Evolutionary conservation across 23 tunicate species (phyloP).

Genomic region (Trididemnum miniatum): DNA sequence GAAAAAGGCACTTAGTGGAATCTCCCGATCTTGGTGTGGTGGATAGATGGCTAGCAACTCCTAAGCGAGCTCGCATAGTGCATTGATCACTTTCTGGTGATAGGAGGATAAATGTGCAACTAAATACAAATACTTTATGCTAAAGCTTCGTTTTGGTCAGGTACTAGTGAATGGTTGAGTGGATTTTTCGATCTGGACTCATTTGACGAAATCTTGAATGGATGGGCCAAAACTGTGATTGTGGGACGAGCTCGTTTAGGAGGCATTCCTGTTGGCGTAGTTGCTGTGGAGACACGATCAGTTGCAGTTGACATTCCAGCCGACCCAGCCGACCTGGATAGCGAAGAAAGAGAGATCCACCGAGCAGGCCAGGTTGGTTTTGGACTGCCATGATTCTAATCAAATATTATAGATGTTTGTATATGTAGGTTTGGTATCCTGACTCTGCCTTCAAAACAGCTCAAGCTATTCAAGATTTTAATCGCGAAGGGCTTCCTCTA

Average conservation of each 20-base stretch:
- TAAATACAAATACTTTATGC: too few species aligned
- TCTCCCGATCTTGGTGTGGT: too few species aligned
- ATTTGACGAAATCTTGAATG: slow-evolving; percentile 85
- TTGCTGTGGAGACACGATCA: slow-evolving; percentile 96
- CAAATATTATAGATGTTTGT: not conserved
- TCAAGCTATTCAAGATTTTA: slow-evolving; percentile 95
- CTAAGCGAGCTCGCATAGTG: too few species aligned
- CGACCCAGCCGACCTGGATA: slow-evolving; percentile 96
- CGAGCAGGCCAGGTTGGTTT: slow-evolving; percentile 99
- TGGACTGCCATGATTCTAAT: not conserved
- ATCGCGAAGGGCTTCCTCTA: slow-evolving; percentile 95
- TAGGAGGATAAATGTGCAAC: too few species aligned
- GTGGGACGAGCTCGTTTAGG: slow-evolving; percentile 97
- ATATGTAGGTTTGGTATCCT: slow-evolving; percentile 96
- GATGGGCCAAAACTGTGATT: slow-evolving; percentile 98
- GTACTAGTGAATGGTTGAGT: slow-evolving; percentile 68
- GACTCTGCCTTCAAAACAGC: slow-evolving; percentile 99
- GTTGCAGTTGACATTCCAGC: slow-evolving; percentile 94
- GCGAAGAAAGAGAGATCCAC: slow-evolving; percentile 84
- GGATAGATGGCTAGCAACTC: too few species aligned
- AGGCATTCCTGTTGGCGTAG: slow-evolving; percentile 95
- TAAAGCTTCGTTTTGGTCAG: too few species aligned
- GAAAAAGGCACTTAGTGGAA: too few species aligned
- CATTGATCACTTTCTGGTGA: too few species aligned
- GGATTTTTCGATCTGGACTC: slow-evolving; percentile 95